Base-by-base conservation (phyloP, 2,888 invertebrate genomes). In the Cynaeus angustus region DNA sequence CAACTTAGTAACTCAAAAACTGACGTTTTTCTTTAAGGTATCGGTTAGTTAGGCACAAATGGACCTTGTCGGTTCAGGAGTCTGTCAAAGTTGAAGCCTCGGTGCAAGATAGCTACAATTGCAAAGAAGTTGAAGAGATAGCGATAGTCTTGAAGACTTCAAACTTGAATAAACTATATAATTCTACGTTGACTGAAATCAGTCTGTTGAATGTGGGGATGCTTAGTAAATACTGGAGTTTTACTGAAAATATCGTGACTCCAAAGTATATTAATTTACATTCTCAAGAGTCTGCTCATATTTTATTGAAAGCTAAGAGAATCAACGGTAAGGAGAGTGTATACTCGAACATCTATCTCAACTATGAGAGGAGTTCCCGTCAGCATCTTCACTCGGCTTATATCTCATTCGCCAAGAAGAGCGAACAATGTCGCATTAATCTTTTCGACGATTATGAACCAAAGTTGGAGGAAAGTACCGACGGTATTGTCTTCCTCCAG, bases 71-170 rank as follows among this genome's bases (percentile, higher is more conserved):
- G 48, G 88, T 91, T 10, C 86, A 89, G 74, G 89, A 91, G 77
- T 90, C 91, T 0, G 80, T 91, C 50, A 86, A 87, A 59, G 85
- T 88, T 2, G 88, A 88, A 50, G 86, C 88, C 0, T 84, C 84
- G 28, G 84, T 86, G 55, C 85, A 86, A 52, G 82, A 86, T 33
- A 87, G 87, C 71, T 86, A 85, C 76, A 83, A 85, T 33, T 81
- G 84, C 13, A 80, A 79, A 64, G 74, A 70, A 7, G 81, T 85
- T 30, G 89, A 90, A 75, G 90, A 89, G 58, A 85, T 94, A 80
- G 90, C 90, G 52, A 80, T 94, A 8, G 89, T 91, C 33, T 84
- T 93, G 1, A 91, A 90, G 79, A 86, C 92, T 0, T 91, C 91
- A 77, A 94, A 94, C 83, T 86, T 90, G 37, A 91, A 91, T 81